Conservation (phyloP, 1,140 invertebrate genomes). For the Ceratosolen solmsi region DNA sequence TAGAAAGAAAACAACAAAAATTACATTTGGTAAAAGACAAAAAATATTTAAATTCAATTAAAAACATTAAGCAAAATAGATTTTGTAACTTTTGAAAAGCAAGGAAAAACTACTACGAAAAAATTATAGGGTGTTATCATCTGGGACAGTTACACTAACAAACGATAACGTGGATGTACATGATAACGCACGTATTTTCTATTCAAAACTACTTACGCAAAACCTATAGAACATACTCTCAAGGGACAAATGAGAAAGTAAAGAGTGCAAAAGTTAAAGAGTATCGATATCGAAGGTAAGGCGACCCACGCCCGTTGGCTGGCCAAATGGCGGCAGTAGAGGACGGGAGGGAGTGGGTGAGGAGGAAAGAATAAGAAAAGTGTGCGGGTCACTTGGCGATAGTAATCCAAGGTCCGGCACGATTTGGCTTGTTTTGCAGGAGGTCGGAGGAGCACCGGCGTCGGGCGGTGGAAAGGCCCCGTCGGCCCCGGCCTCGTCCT, state of each 20-base stretch:
- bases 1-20: no score
- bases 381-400: not conserved
- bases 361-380: not conserved
- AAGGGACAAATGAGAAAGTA: conserved; percentile 10
- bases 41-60: no score
- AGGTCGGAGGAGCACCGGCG: not conserved
- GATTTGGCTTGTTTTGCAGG: conserved; percentile 28
- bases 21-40: no score
- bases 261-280: not conserved
- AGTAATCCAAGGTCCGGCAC: conserved; percentile 31
- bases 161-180: no score
- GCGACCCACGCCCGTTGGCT: not conserved
- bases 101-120: no score
- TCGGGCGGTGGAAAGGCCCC: not conserved
- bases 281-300: conserved; percentile 1
- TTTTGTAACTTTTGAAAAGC: no score
- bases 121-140: no score
- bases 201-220: conserved; percentile 19
- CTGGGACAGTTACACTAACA: no score
- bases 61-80: no score
- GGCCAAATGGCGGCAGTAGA: not conserved
- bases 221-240: not conserved
- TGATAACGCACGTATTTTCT: conserved; percentile 29
- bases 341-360: not conserved
- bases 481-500: conserved; percentile 54